A percentile compares a stretch with the other conserved stretches of the same genome.
Conservation (phyloP, 2,888 invertebrate genomes). For the Graphium colonna region DNA sequence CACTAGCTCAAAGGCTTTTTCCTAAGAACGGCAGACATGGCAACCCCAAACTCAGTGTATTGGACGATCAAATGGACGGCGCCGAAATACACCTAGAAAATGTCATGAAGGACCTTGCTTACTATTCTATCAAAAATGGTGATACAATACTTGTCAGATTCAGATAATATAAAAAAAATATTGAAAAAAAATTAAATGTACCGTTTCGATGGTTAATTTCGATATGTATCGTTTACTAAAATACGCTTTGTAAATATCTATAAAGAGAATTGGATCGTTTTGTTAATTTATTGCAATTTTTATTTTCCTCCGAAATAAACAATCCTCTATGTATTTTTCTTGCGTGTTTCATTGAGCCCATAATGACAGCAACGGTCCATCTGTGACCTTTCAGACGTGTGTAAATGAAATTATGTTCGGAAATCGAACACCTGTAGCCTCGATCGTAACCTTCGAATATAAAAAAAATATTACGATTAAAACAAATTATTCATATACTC, state of each 20-base stretch:
- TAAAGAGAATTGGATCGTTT: conserved; percentile 7
- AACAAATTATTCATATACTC: too few relatives aligned
- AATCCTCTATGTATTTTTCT: conserved; percentile 64
- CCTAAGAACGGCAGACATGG: conserved; percentile 59
- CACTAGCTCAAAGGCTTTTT: conserved; percentile 88
- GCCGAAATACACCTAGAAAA: conserved; percentile 89
- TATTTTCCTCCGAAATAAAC: conserved; percentile 56
- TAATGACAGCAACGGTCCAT: not conserved
- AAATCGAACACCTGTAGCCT: conserved; percentile 47
- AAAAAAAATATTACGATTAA: not conserved
- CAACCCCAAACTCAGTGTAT: conserved; percentile 66
- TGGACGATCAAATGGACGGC: conserved; percentile 79
- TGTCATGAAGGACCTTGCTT: conserved; percentile 89
- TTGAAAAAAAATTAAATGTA: conserved; percentile 23
- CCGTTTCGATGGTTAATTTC: conserved; percentile 14
- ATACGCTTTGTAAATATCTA: conserved; percentile 63
- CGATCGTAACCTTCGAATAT: conserved; percentile 27
- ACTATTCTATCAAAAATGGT: conserved; percentile 91
- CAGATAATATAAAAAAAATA: conserved; percentile 54
- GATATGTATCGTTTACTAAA: conserved; percentile 35
- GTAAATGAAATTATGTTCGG: not conserved
- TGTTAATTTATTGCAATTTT: conserved; percentile 62
- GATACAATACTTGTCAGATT: conserved; percentile 88
- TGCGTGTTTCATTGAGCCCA: conserved; percentile 39
- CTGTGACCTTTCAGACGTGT: conserved; percentile 14